phyloP scores from a whole-genome alignment of 2,113 vertebrate species.

The Willisornis vidua region DNA sequence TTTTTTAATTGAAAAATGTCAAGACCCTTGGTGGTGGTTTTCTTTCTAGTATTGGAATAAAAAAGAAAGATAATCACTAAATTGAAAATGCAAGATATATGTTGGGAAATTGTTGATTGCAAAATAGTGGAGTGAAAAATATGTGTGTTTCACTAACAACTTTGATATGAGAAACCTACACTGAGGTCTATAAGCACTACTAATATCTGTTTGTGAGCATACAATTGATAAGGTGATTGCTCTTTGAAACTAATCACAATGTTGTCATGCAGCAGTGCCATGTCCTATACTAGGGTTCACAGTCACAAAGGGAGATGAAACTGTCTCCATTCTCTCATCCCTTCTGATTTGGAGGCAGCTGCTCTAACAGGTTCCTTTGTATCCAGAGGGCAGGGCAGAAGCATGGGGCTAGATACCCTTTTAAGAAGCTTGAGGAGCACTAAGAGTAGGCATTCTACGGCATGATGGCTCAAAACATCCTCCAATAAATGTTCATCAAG shows the following conservation, averaged over 20 bases:
- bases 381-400: not conserved
- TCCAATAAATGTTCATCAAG: not conserved
- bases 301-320: not conserved
- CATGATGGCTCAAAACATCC: not conserved
- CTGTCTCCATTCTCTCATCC: not conserved
- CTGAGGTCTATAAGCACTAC: not conserved
- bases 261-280: not conserved
- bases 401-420: rapidly evolving
- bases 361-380: not conserved
- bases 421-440: not conserved
- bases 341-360: not conserved
- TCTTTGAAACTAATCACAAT: not conserved
- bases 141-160: not conserved
- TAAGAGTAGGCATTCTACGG: not conserved
- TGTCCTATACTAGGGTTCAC: not conserved
- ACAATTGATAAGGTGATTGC: not conserved
- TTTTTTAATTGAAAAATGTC: not conserved
- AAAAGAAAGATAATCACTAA: not conserved
- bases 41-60: not conserved
- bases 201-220: not conserved
- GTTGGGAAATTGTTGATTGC: not conserved
- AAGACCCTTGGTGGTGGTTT: not conserved
- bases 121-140: not conserved
- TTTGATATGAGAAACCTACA: not conserved
- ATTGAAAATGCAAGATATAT: not conserved